phyloP scores from a whole-genome alignment of 2,113 vertebrate species.

The Isurus oxyrinchus region DNA sequence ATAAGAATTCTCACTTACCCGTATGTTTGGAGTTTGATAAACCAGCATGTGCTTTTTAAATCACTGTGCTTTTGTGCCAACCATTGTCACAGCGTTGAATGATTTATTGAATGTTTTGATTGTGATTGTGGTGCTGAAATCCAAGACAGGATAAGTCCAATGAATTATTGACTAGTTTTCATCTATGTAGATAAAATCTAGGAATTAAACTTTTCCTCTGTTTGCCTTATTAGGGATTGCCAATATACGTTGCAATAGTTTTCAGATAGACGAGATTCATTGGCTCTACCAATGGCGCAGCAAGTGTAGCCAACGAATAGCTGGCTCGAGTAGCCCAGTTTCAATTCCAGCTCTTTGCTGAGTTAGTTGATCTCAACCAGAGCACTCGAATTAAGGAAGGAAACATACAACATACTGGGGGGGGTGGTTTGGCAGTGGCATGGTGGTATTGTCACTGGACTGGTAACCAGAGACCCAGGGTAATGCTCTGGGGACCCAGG shows the following conservation, averaged over 20 bases:
- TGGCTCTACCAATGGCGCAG: neutral
- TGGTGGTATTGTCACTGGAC: too few species aligned
- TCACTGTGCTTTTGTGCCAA: neutral
- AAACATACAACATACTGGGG: neutral
- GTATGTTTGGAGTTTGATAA: constrained; percentile 2
- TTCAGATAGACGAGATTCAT: neutral
- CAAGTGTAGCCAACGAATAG: neutral
- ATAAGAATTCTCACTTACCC: neutral
- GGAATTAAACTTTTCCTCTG: constrained; percentile 22
- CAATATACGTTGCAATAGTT: neutral
- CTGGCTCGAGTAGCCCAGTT: neutral
- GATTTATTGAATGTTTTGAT: constrained; percentile 19
- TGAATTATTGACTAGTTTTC: neutral
- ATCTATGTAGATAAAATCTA: neutral
- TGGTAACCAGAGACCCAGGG: too few species aligned
- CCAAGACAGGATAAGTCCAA: neutral
- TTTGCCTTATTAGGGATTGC: neutral
- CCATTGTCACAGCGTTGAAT: neutral
- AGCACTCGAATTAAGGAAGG: neutral
- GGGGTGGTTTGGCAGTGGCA: too few species aligned
- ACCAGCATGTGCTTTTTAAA: neutral
- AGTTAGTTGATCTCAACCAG: neutral
- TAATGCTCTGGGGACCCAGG: too few species aligned
- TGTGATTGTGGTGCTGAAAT: neutral
- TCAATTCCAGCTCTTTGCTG: neutral